These are phyloP conservation scores for Leptinotarsa undecemlineata DNA, from an alignment of 1,140 invertebrate species.

Conservation along the genomic window DNA sequence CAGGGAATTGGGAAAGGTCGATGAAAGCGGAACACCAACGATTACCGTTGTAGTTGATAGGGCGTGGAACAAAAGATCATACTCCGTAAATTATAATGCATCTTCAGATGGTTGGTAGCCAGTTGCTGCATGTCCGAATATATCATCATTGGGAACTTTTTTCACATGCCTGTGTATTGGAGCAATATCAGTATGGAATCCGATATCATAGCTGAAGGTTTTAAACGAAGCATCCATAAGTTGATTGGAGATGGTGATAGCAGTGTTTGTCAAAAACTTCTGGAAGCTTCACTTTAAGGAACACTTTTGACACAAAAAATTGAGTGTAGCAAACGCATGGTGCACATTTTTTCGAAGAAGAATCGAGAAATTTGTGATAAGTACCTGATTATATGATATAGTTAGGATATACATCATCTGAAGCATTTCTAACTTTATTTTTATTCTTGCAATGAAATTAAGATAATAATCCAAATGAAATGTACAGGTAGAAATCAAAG, in stretches of 20 bases:
- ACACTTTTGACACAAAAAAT: conserved; percentile 35
- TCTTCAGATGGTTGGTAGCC: conserved; percentile 40
- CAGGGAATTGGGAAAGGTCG: conserved; percentile 42
- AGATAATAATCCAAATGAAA: too few species aligned
- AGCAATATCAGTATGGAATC: conserved; percentile 52
- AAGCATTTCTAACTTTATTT: not conserved
- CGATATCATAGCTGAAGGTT: conserved; percentile 51
- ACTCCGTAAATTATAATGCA: too few species aligned
- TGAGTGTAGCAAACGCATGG: conserved; percentile 51
- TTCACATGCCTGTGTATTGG: conserved; percentile 42
- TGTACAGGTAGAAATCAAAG: not conserved
- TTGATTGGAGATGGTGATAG: conserved; percentile 53
- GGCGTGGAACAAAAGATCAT: conserved; percentile 31
- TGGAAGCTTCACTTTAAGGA: conserved; percentile 20
- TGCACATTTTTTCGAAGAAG: conserved; percentile 40
- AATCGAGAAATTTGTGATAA: not conserved
- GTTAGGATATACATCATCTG: not conserved
- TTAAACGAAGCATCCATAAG: conserved; percentile 43
- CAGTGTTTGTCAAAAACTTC: conserved; percentile 5
- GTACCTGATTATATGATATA: not conserved
- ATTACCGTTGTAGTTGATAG: conserved; percentile 51
- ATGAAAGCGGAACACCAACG: conserved; percentile 42
- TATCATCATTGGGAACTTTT: too few species aligned
- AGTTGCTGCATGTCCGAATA: too few species aligned
- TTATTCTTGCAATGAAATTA: too few species aligned